These are phyloP conservation scores for Artibeus jamaicensis DNA, from an alignment of 2,797 vertebrate genomes.

Conservation along the genomic window DNA sequence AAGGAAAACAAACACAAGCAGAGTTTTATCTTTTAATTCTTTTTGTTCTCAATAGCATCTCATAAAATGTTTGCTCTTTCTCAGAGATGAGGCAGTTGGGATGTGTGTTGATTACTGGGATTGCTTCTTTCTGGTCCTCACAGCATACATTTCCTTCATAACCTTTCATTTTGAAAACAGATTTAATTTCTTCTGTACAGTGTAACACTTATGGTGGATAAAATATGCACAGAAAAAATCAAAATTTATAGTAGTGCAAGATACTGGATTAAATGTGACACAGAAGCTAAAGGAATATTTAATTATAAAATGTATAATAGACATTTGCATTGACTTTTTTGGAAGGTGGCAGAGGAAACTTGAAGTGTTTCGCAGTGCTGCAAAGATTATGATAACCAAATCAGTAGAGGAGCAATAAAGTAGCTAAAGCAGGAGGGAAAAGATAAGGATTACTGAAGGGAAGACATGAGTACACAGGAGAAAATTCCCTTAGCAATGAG, in stretches of 20 bases:
- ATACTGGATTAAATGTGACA: not conserved
- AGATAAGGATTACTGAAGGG: conserved; percentile 44
- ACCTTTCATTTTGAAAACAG: not conserved
- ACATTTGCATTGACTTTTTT: conserved; percentile 43
- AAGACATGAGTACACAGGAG: not conserved
- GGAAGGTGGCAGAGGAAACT: conserved; percentile 18
- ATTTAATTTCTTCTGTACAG: conserved; percentile 9
- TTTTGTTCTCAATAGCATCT: not conserved
- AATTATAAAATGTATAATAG: conserved; percentile 49
- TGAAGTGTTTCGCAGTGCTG: conserved; percentile 53
- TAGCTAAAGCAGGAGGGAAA: conserved; percentile 6
- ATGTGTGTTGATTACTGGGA: not conserved
- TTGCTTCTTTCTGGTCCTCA: not conserved
- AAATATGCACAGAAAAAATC: not conserved
- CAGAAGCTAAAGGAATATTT: conserved; percentile 41
- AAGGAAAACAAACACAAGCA: not conserved
- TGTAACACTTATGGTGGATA: not conserved
- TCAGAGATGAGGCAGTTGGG: not conserved
- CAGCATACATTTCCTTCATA: not conserved
- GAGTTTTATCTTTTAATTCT: not conserved
- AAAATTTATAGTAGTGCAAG: conserved; percentile 4
- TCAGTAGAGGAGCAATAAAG: conserved; percentile 35
- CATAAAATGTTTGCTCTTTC: not conserved
- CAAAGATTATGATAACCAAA: conserved; percentile 67
- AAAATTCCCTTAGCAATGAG: conserved; percentile 33